A percentile compares a stretch with the other conserved stretches of the same genome.
phyloP scores from a whole-genome alignment of 30 jellyfish, hydroid and myxozoan species.

The Cassiopea andromeda region DNA sequence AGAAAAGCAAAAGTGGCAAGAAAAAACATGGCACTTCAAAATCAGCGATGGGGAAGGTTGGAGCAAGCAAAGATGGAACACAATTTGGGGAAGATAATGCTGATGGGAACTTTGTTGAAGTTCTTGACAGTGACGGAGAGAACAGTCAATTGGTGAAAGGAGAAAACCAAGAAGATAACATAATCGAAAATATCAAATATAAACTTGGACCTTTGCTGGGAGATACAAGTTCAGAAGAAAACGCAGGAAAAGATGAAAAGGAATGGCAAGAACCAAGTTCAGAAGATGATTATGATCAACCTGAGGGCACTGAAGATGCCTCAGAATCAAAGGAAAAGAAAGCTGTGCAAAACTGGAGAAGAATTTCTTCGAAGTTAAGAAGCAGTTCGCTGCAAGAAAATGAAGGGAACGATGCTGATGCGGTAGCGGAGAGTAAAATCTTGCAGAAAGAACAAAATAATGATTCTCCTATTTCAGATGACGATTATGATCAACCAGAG shows the following conservation, averaged over 20 bases:
- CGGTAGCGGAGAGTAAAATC: not conserved
- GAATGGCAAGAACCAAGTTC: conserved; percentile 8
- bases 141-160: not conserved
- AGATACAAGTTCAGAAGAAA: conserved; percentile 18
- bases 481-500: too few relatives aligned
- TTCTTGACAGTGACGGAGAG: conserved; percentile 38
- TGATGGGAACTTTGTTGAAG: conserved; percentile 22
- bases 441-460: not conserved
- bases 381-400: not conserved
- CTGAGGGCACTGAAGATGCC: conserved; percentile 16
- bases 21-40: not conserved
- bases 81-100: not conserved
- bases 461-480: not conserved
- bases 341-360: conserved; percentile 17
- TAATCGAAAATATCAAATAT: not conserved
- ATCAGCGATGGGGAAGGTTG: not conserved
- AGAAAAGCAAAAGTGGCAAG: conserved; percentile 9
- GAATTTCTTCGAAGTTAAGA: not conserved
- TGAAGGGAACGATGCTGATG: not conserved
- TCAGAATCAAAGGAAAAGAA: not conserved
- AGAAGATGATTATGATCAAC: conserved; percentile 52
- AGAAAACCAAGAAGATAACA: not conserved
- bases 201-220: conserved; percentile 10
- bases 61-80: not conserved
- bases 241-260: not conserved